These are phyloP conservation scores for Cyanocitta stelleri DNA, from an alignment of 2,113 vertebrate genomes.

Conservation along the genomic window DNA sequence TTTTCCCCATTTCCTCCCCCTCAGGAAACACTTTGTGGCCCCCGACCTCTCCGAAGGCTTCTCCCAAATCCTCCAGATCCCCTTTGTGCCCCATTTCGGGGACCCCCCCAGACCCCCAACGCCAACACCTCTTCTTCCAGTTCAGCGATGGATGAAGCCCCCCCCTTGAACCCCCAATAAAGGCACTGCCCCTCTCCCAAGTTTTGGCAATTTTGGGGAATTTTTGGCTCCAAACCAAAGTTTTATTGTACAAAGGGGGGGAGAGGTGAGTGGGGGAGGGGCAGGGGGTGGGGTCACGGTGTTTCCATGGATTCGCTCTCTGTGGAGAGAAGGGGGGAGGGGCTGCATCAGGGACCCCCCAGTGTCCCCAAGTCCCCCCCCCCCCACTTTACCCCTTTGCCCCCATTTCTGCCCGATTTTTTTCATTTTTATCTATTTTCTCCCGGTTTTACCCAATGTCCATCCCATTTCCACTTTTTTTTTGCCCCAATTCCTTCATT, in stretches of 20 bases:
- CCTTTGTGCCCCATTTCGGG: background rate
- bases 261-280: background rate
- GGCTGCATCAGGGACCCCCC: background rate
- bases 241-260: background rate
- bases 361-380: background rate
- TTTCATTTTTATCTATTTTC: background rate
- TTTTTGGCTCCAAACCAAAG: background rate
- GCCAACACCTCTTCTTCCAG: background rate
- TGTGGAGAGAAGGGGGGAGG: background rate
- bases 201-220: background rate
- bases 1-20: background rate
- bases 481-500: background rate
- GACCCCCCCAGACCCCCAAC: background rate
- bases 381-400: background rate
- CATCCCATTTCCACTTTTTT: background rate
- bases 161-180: background rate
- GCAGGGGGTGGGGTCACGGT: background rate
- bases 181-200: background rate
- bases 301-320: background rate
- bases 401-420: no score
- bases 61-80: background rate
- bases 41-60: background rate
- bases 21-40: background rate
- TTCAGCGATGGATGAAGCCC: background rate
- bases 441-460: no score